Conservation (phyloP, 2,888 invertebrate species). For the Chalcosyrphus nemorum region DNA sequence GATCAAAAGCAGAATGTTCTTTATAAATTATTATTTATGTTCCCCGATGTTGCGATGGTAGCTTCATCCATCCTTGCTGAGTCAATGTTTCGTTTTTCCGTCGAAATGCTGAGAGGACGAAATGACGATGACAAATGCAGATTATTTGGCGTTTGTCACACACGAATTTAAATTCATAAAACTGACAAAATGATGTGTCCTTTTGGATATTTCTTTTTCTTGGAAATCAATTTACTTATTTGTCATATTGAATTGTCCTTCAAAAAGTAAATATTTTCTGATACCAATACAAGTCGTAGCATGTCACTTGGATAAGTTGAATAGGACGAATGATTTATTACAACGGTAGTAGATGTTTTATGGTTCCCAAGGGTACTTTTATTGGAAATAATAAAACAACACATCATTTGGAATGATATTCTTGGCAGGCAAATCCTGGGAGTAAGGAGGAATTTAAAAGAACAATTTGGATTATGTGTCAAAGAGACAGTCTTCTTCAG, state of each 20-base stretch:
- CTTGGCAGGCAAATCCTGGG: too few species aligned
- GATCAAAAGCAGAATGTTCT: not conserved
- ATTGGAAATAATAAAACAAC: not conserved
- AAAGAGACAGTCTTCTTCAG: too few species aligned
- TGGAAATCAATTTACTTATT: not conserved
- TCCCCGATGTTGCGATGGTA: too few species aligned
- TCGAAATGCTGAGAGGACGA: not conserved
- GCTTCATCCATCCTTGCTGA: too few species aligned
- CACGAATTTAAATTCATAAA: not conserved
- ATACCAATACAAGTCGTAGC: not conserved
- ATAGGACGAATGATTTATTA: not conserved
- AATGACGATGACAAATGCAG: not conserved
- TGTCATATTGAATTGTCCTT: not conserved
- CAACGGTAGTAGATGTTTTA: not conserved
- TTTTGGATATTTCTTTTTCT: not conserved
- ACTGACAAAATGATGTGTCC: not conserved
- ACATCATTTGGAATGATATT: too few species aligned
- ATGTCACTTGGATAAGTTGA: not conserved
- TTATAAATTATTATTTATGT: not conserved
- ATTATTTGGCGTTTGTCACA: not conserved
- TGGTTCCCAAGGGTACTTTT: not conserved
- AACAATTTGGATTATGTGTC: too few species aligned
- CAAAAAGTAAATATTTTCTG: not conserved
- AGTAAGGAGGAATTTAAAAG: too few species aligned
- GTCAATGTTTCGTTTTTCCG: not conserved